Percentiles rank a stretch among this genome's conserved stretches.
phyloP scores from a whole-genome alignment of 2,797 vertebrate genomes.

The Esox masquinongy region DNA sequence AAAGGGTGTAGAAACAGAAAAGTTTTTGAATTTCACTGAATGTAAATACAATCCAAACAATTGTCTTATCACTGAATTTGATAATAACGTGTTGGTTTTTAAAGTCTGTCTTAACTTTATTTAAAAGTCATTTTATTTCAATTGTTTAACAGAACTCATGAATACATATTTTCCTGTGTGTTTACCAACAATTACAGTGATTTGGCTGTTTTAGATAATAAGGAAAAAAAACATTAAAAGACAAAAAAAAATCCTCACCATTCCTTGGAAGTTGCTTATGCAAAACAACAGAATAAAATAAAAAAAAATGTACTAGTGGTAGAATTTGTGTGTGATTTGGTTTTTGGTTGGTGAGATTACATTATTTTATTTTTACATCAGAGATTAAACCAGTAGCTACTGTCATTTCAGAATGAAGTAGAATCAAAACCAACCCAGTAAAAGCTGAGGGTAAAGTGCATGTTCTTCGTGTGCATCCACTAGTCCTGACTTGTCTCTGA shows the following conservation, averaged over 20 bases:
- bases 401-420: not conserved
- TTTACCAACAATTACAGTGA: conserved; percentile 59
- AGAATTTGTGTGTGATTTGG: not conserved
- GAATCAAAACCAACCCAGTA: not conserved
- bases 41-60: conserved; percentile 77
- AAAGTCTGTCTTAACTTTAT: conserved; percentile 52
- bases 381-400: not conserved
- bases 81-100: conserved; percentile 65
- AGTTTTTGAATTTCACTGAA: conserved; percentile 58
- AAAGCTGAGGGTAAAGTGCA: not conserved
- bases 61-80: conserved; percentile 62
- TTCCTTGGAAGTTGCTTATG: conserved; percentile 65
- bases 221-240: conserved; percentile 40
- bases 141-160: conserved; percentile 68
- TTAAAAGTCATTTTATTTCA: conserved; percentile 61
- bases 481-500: conserved; percentile 20
- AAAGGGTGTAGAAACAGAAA: conserved; percentile 22
- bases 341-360: no score
- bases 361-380: no score
- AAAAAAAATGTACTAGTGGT: conserved; percentile 24
- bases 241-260: conserved; percentile 44
- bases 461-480: not conserved
- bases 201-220: conserved; percentile 68
- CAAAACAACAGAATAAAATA: conserved; percentile 48
- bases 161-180: conserved; percentile 58